These are phyloP conservation scores for Apus apus DNA, from an alignment of 2,113 vertebrate species.

Conservation along the genomic window DNA sequence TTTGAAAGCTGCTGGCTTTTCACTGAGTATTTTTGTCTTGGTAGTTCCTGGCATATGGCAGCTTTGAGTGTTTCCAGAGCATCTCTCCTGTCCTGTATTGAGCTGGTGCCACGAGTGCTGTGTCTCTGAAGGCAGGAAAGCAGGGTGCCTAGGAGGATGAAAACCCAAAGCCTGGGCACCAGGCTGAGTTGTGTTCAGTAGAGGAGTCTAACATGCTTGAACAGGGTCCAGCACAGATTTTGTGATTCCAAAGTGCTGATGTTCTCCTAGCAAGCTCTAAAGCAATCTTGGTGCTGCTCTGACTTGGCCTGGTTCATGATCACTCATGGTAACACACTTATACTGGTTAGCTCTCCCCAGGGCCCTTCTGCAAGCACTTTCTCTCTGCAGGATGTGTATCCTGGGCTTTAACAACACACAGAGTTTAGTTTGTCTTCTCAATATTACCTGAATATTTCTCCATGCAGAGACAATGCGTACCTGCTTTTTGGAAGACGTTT, in stretches of 20 bases:
- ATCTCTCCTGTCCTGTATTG: background rate
- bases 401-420: background rate
- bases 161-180: fast-evolving
- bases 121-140: background rate
- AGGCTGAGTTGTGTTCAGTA: fast-evolving
- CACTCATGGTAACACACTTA: fast-evolving
- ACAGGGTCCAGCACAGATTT: background rate
- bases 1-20: background rate
- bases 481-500: background rate
- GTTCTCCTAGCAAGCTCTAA: background rate
- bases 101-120: background rate
- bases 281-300: background rate
- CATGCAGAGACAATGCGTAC: background rate
- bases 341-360: background rate
- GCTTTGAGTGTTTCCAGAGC: background rate
- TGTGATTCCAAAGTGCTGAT: background rate
- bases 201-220: background rate
- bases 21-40: background rate
- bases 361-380: background rate
- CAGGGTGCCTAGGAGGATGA: background rate
- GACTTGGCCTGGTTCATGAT: background rate
- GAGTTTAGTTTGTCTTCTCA: background rate
- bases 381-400: background rate
- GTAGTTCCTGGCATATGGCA: background rate
- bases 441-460: background rate